A percentile compares a stretch with the other conserved stretches of the same genome.
Evolutionary conservation across 2,113 vertebrate species (phyloP).

Genomic region (Crypturellus undulatus): DNA sequence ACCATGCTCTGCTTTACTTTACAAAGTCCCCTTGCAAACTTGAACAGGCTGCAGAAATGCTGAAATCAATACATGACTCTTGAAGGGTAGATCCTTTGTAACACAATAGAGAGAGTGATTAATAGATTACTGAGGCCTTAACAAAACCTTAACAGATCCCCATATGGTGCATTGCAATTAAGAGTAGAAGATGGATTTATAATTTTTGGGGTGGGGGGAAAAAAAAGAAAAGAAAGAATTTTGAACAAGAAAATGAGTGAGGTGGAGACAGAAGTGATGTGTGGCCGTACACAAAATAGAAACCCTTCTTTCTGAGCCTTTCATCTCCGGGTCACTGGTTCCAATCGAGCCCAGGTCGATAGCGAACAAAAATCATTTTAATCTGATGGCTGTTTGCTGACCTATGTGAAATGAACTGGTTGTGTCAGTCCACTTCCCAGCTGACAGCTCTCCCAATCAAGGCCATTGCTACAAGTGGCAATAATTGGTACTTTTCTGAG

Average conservation of each 20-base stretch:
- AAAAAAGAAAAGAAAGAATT: conserved; percentile 36
- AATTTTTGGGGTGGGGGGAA: conserved; percentile 61
- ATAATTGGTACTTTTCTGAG: conserved; percentile 66
- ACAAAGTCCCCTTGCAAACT: conserved; percentile 34
- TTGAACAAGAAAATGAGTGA: conserved; percentile 69
- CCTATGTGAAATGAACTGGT: conserved; percentile 75
- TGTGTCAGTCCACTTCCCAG: conserved; percentile 71
- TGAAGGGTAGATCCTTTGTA: conserved; percentile 68
- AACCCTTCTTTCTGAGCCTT: conserved; percentile 73
- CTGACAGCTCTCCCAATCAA: conserved; percentile 67
- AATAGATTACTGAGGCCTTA: conserved; percentile 66
- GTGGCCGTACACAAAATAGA: conserved; percentile 70
- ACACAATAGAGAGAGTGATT: conserved; percentile 66
- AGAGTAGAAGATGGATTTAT: conserved; percentile 68
- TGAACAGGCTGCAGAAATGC: conserved; percentile 59
- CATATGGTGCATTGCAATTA: conserved; percentile 75
- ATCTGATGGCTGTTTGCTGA: conserved; percentile 76
- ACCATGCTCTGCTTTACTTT: conserved; percentile 43
- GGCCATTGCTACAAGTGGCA: conserved; percentile 64
- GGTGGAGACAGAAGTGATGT: conserved; percentile 72
- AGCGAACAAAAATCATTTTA: conserved; percentile 77
- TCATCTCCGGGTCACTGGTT: conserved; percentile 73
- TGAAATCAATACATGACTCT: conserved; percentile 67
- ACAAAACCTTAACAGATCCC: conserved; percentile 72
- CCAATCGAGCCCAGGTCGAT: conserved; percentile 69